Evolutionary conservation across 2,113 vertebrate species (phyloP).

Genomic region (Columbina picui): DNA sequence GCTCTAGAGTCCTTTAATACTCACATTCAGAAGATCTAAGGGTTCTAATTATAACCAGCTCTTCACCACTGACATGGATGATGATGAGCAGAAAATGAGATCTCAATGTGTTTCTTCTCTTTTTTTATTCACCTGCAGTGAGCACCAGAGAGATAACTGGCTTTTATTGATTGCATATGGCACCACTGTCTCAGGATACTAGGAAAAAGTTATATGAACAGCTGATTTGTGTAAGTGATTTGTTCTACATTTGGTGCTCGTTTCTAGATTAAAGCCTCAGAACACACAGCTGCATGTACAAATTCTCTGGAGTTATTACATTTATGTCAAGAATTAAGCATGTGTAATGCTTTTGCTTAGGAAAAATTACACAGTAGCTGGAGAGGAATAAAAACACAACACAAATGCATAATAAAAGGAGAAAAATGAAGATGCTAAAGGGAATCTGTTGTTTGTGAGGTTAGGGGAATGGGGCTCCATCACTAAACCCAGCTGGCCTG

Average conservation of each 20-base stretch:
- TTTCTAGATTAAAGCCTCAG: neutral
- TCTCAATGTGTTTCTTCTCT: neutral
- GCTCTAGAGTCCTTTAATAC: neutral
- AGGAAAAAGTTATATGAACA: neutral
- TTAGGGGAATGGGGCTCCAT: neutral
- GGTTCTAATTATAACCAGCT: slow-evolving; percentile 13
- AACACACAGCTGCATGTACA: neutral
- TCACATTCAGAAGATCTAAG: neutral
- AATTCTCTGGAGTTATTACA: neutral
- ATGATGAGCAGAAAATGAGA: neutral
- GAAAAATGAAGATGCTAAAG: neutral
- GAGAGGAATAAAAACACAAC: slow-evolving; percentile 14
- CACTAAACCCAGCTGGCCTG: neutral
- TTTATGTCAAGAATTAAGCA: slow-evolving; percentile 8
- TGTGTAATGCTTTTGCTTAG: neutral
- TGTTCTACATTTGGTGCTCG: neutral
- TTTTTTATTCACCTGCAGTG: neutral
- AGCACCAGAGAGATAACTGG: neutral
- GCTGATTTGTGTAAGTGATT: neutral
- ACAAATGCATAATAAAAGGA: neutral
- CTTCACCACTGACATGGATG: neutral
- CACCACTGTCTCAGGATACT: neutral
- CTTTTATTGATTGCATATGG: neutral
- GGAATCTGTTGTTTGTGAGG: neutral
- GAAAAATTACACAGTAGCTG: neutral